Conservation (phyloP, 2,113 vertebrate species). For the Numenius arquata region DNA sequence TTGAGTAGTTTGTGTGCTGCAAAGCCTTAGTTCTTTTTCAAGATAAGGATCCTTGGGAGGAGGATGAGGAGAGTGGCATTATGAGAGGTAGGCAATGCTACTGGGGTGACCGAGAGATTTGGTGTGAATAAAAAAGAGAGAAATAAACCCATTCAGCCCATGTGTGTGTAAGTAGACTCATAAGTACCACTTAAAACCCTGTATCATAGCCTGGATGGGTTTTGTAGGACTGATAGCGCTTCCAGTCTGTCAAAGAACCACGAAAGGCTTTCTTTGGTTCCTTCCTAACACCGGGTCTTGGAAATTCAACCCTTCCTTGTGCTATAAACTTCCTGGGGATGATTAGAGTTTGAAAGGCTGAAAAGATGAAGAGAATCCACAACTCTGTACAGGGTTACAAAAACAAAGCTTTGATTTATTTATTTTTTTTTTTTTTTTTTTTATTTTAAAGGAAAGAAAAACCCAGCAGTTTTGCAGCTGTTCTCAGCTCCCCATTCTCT, state of each 20-base stretch:
- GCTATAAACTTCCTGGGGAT: background rate
- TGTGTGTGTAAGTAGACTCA: background rate
- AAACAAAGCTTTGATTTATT: background rate
- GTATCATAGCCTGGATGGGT: background rate
- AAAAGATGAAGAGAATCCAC: background rate
- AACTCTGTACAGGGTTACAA: fast-evolving
- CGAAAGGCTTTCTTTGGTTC: background rate
- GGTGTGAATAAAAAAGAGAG: background rate
- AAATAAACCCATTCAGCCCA: background rate
- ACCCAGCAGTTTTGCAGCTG: background rate
- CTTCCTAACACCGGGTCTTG: background rate
- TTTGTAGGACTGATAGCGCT: background rate
- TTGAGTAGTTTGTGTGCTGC: background rate
- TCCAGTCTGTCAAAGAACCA: background rate
- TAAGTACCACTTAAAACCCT: background rate
- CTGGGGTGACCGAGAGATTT: background rate
- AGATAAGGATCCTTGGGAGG: background rate
- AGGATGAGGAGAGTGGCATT: background rate
- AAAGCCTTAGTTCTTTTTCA: background rate
- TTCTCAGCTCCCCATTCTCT: background rate
- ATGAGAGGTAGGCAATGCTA: background rate
- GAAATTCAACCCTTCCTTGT: background rate
- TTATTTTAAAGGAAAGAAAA: background rate
- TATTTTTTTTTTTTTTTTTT: background rate
- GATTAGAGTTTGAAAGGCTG: background rate